Evolutionary conservation across 2,888 invertebrate genomes (phyloP).

Genomic region (Rotaria socialis): DNA sequence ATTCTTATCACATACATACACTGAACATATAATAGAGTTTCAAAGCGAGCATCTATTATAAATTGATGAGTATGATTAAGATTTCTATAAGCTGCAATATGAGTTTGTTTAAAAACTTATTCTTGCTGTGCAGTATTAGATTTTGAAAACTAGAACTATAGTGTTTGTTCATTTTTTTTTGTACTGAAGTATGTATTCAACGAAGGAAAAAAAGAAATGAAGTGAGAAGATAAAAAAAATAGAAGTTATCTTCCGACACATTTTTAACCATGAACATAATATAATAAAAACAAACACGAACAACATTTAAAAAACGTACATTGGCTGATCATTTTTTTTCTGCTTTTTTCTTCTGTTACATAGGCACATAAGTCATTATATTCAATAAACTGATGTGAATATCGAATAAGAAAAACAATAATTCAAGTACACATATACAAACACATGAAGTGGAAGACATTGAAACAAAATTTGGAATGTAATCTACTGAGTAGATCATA

Average conservation of each 20-base stretch:
- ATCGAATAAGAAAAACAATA: not conserved
- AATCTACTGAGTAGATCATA: not conserved
- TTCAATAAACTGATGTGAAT: not conserved
- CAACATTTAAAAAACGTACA: not conserved
- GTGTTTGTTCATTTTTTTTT: not conserved
- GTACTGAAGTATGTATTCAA: not conserved
- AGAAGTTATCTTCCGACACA: not conserved
- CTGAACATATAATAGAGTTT: too few species aligned
- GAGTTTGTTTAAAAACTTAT: too few species aligned
- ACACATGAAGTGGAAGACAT: too few species aligned
- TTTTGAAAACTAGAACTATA: too few species aligned
- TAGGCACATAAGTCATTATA: not conserved
- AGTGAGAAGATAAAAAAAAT: not conserved
- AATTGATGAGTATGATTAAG: too few species aligned
- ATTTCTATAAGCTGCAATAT: too few species aligned
- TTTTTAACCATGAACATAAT: not conserved
- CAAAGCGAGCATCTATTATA: too few species aligned
- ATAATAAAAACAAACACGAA: slow-evolving; percentile 9
- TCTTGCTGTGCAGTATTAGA: too few species aligned
- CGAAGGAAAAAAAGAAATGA: not conserved
- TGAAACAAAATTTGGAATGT: not conserved
- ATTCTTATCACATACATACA: too few species aligned
- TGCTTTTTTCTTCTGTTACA: not conserved
- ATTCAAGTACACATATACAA: not conserved
- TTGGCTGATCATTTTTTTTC: too few species aligned